A percentile compares a stretch with the other conserved stretches of the same genome.
Evolutionary conservation across 2,888 invertebrate genomes (phyloP).

Genomic region (Neuroscelio doddi): DNA sequence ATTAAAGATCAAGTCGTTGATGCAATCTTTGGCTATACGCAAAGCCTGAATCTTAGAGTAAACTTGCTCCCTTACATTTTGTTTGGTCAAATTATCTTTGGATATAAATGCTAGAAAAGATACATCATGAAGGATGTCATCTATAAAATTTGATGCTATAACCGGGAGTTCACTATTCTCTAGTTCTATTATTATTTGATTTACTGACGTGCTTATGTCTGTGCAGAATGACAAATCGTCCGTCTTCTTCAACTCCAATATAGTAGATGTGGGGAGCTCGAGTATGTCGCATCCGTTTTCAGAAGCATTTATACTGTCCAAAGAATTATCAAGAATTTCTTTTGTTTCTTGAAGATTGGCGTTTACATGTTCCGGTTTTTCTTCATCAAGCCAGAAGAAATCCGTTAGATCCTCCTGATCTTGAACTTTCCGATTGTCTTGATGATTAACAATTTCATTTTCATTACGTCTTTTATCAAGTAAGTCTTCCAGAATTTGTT

Average conservation of each 20-base stretch:
- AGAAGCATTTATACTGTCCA: constrained; percentile 26
- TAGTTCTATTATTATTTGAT: constrained; percentile 63
- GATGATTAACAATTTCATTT: too few species aligned
- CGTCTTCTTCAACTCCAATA: constrained; percentile 54
- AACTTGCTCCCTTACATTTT: constrained; percentile 27
- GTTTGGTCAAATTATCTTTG: constrained; percentile 17
- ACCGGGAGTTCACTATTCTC: constrained; percentile 51
- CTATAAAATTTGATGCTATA: constrained; percentile 52
- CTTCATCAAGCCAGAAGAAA: background rate
- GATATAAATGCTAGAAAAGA: constrained; percentile 39
- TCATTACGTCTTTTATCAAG: too few species aligned
- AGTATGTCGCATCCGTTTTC: constrained; percentile 56
- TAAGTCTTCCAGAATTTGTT: too few species aligned
- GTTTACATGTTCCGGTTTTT: too few species aligned
- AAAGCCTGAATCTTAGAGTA: constrained; percentile 38
- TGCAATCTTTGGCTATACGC: constrained; percentile 35
- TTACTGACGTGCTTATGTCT: constrained; percentile 59
- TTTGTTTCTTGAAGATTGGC: background rate
- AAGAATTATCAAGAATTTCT: background rate
- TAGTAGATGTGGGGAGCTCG: constrained; percentile 54
- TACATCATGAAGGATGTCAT: constrained; percentile 52
- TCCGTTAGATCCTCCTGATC: background rate
- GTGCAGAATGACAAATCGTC: constrained; percentile 58
- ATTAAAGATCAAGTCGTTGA: constrained; percentile 31
- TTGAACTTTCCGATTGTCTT: background rate